Evolutionary conservation across 2,888 invertebrate species (phyloP), one percentile per base, ranked within the genome.

Genomic region (Macrophya annulata): DNA sequence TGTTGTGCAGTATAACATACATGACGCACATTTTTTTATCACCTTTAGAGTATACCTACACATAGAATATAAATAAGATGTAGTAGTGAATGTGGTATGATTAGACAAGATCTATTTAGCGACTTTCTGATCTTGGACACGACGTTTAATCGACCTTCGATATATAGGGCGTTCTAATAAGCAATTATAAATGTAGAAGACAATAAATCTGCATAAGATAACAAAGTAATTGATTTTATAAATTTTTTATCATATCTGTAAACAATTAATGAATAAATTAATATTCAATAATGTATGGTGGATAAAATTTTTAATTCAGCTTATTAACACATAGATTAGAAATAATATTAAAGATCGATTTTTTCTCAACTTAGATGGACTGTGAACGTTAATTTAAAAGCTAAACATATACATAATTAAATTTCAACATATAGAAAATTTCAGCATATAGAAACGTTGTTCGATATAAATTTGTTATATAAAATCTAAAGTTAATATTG

Each of bases 131-230:
- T 68, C 68, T 68, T 68, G 65, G 21, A 25, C n/a, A 8, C 59
- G 1, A 25, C 59, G 59, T 8, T 21, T 1, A 68, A 37, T 68
- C 68, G 68, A 68, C 68, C 68, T 68, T 68, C 68, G 68, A 68
- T 31, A 37, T 37, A 68, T 37, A 68, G 37, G 37, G 68, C 37
- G 37, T 68, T 68, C 9, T 37, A 12, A 68, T 15, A 1, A 37
- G 25, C 68, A 37, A 68, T 37, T 9, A 62, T 12, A 25, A 2
- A 25, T 1, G 4, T 1, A 62, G 0, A 62, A 25, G 1, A 62
- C n/a, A n/a, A n/a, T n/a, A n/a, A n/a, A n/a, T n/a, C n/a, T n/a
- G n/a, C n/a, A n/a, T n/a, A n/a, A n/a, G n/a, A n/a, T n/a, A n/a
- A n/a, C n/a, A n/a, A n/a, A n/a, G n/a, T n/a, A n/a, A n/a, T n/a